phyloP scores from a whole-genome alignment of 1,140 invertebrate species.

The Ectropis grisescens region DNA sequence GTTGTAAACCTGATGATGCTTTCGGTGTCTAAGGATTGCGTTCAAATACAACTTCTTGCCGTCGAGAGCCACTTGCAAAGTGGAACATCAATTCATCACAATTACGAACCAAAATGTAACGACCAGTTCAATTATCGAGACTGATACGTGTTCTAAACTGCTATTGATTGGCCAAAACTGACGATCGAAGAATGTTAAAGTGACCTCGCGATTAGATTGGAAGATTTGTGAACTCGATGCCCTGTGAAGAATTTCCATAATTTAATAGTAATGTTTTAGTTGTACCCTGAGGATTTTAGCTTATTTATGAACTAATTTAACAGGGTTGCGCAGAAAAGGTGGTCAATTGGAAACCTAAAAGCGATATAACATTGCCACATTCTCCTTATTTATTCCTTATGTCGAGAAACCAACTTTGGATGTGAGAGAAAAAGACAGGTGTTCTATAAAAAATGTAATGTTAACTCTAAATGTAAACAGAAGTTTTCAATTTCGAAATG shows the following conservation, averaged over 20 bases:
- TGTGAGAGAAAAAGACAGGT: too few species aligned
- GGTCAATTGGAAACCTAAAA: background rate
- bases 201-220: slow-evolving; percentile 24
- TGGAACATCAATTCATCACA: slow-evolving; percentile 29
- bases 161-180: slow-evolving; percentile 23
- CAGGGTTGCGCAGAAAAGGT: background rate
- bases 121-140: slow-evolving; percentile 32
- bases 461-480: too few species aligned
- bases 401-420: too few species aligned
- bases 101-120: slow-evolving; percentile 22
- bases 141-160: slow-evolving; percentile 34
- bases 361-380: background rate
- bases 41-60: background rate
- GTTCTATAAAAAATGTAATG: too few species aligned
- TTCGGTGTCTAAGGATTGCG: too few species aligned
- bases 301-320: background rate
- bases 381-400: too few species aligned
- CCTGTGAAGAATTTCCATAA: slow-evolving; percentile 7
- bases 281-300: background rate
- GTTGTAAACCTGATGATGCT: too few species aligned
- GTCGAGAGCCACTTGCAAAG: background rate
- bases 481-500: too few species aligned
- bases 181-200: slow-evolving; percentile 18
- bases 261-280: background rate
- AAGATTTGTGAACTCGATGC: too few species aligned